These are phyloP conservation scores for Ips typographus DNA, from an alignment of 1,140 invertebrate species.

Conservation along the genomic window DNA sequence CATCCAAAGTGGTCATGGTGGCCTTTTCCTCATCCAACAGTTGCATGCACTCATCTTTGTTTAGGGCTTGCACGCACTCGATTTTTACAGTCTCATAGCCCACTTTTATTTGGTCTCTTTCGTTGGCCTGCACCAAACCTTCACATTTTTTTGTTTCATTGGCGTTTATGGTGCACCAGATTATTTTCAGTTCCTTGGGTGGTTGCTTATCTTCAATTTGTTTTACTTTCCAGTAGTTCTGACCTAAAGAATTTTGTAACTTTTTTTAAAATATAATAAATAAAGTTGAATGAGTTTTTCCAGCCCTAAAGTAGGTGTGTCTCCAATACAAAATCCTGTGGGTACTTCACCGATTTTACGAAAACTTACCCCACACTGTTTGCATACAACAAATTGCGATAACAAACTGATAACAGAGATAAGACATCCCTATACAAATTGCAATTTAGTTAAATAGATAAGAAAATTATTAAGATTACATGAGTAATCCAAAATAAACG, in stretches of 20 bases:
- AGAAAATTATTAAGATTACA: no score
- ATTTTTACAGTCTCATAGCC: constrained; percentile 64
- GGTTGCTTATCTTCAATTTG: constrained; percentile 30
- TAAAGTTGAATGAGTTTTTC: no score
- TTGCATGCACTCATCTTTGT: constrained; percentile 77
- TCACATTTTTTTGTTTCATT: constrained; percentile 77
- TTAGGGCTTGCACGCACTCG: constrained; percentile 59
- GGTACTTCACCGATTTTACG: no score
- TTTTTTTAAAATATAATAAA: no score
- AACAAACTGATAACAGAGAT: no score
- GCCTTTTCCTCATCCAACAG: constrained; percentile 74
- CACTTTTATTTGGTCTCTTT: constrained; percentile 65
- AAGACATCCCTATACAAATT: no score
- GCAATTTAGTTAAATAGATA: no score
- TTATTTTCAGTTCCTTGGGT: constrained; percentile 45
- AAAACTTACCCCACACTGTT: no score
- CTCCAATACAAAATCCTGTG: no score
- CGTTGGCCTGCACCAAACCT: constrained; percentile 66
- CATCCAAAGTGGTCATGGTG: constrained; percentile 84
- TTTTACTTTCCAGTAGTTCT: constrained; percentile 45
- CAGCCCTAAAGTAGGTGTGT: no score
- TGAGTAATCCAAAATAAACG: no score
- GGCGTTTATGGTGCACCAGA: constrained; percentile 77
- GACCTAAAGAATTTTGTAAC: constrained; percentile 32
- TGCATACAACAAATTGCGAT: no score